Percentiles rank a stretch among this genome's conserved stretches.
Conservation (phyloP, 1,140 invertebrate genomes). For the Cydia amplana region DNA sequence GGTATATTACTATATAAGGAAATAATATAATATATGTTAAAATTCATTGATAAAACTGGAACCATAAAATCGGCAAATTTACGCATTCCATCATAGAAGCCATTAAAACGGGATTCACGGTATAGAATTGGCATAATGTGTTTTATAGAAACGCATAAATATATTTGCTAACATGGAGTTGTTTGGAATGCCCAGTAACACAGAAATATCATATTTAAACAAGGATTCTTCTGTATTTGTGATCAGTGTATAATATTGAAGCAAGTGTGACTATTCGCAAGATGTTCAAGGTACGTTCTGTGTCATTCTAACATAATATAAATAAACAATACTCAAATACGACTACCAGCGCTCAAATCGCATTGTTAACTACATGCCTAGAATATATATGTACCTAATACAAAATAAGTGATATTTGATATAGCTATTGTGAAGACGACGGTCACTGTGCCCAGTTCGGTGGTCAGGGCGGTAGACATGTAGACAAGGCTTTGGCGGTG, state of each 20-base stretch:
- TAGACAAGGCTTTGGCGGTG: too few relatives aligned
- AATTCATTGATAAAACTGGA: neutral
- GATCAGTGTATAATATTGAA: neutral
- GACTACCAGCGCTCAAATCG: too few relatives aligned
- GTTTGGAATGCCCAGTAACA: neutral
- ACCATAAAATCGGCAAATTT: neutral
- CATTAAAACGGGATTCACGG: neutral
- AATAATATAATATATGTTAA: neutral
- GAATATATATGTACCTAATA: too few relatives aligned
- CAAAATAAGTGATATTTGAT: too few relatives aligned
- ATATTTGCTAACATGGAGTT: constrained; percentile 1
- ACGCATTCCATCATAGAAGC: neutral
- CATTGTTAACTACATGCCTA: too few relatives aligned
- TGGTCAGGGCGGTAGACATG: too few relatives aligned
- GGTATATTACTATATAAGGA: neutral
- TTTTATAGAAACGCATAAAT: neutral
- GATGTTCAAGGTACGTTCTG: neutral
- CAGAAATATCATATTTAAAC: constrained; percentile 1
- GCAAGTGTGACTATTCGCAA: constrained; percentile 4
- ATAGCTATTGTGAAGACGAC: too few relatives aligned
- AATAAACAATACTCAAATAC: too few relatives aligned
- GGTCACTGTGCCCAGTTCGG: too few relatives aligned
- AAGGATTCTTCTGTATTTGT: neutral
- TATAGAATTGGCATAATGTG: neutral
- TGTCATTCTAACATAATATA: neutral